Percentiles rank a stretch among this genome's conserved stretches.
These are phyloP conservation scores for Oriolus oriolus DNA, from an alignment of 2,113 vertebrate genomes.

Conservation along the genomic window DNA sequence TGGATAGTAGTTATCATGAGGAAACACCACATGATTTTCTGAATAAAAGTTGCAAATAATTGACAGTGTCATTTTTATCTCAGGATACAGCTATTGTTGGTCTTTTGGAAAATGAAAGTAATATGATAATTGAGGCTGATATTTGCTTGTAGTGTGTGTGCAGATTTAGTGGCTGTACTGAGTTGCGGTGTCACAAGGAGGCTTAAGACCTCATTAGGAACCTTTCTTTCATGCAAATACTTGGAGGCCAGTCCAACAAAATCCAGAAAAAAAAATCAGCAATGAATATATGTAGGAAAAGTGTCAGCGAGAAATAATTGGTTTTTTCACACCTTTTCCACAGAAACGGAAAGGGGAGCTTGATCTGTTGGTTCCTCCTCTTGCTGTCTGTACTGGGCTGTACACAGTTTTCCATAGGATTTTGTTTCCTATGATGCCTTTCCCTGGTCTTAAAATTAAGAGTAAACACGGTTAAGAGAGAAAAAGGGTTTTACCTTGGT, in stretches of 20 bases:
- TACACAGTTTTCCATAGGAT: background rate
- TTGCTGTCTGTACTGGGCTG: background rate
- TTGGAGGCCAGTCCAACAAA: background rate
- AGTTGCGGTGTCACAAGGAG: background rate
- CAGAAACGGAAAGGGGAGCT: background rate
- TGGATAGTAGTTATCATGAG: background rate
- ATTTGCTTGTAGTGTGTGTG: background rate
- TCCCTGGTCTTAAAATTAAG: no score
- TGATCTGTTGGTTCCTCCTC: background rate
- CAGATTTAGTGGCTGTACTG: background rate
- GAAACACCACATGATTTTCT: background rate
- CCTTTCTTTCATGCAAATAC: background rate
- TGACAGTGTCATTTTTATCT: background rate
- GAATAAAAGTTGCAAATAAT: background rate
- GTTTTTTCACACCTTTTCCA: background rate
- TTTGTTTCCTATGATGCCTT: background rate
- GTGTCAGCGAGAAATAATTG: background rate
- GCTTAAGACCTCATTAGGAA: background rate
- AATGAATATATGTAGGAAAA: background rate
- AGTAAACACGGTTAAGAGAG: no score
- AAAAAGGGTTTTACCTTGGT: no score
- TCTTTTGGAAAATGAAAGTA: background rate
- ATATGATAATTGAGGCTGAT: background rate
- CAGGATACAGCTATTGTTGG: background rate
- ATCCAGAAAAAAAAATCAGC: background rate